These are phyloP conservation scores for Amblyraja radiata DNA, from an alignment of 2,797 vertebrate species.

Conservation along the genomic window DNA sequence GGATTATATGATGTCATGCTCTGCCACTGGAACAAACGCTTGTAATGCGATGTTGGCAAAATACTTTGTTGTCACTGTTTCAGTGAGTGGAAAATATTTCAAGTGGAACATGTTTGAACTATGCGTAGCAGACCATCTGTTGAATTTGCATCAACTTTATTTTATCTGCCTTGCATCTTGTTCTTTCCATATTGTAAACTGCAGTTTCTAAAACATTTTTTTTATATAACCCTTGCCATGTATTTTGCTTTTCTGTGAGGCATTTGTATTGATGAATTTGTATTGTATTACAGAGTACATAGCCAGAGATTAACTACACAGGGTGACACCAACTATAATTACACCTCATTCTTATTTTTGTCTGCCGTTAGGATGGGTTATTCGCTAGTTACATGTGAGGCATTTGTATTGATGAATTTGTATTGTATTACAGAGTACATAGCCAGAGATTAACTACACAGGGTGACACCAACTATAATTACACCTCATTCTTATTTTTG, in stretches of 20 bases:
- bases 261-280: not conserved
- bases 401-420: too few species aligned
- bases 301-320: not conserved
- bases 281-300: not conserved
- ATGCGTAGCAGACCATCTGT: not conserved
- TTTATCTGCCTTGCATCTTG: not conserved
- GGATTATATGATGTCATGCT: not conserved
- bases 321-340: not conserved
- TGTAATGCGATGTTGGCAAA: not conserved
- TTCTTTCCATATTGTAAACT: not conserved
- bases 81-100: not conserved
- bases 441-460: not conserved
- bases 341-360: slow-evolving; percentile 14
- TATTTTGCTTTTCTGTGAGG: not conserved
- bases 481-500: slow-evolving; percentile 14
- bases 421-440: not conserved
- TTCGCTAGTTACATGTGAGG: not conserved
- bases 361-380: not conserved
- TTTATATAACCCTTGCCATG: not conserved
- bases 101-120: not conserved
- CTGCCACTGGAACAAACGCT: not conserved
- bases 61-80: not conserved
- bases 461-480: not conserved
- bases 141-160: not conserved
- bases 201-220: not conserved